These are phyloP conservation scores for Anthophora plumipes DNA, from an alignment of 2,888 invertebrate genomes.

Conservation along the genomic window DNA sequence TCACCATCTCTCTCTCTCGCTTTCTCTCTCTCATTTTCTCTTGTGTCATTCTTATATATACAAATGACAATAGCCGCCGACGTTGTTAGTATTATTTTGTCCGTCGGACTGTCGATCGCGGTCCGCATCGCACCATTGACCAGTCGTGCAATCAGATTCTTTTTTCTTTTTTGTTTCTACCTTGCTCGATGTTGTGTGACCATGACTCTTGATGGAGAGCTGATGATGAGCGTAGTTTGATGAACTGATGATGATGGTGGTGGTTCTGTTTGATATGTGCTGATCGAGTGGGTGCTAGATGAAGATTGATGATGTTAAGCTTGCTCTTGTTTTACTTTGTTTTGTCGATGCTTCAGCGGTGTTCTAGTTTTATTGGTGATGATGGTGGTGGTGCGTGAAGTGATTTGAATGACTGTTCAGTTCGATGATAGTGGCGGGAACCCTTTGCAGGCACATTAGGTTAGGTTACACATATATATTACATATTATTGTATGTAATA, in stretches of 20 bases:
- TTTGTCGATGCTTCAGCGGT: not conserved
- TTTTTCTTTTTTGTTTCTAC: not conserved
- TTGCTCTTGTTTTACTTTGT: too few species aligned
- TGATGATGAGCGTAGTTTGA: not conserved
- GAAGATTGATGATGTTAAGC: not conserved
- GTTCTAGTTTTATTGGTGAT: not conserved
- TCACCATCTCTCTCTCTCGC: not conserved
- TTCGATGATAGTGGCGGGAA: not conserved
- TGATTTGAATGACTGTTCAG: too few species aligned
- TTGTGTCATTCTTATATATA: not conserved
- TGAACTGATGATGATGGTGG: not conserved
- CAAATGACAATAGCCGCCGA: not conserved
- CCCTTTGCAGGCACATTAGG: too few species aligned
- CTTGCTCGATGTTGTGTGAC: not conserved
- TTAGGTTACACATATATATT: too few species aligned
- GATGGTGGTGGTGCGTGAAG: not conserved
- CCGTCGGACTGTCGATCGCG: slow-evolving; percentile 23
- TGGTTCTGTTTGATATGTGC: not conserved
- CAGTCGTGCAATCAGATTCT: slow-evolving; percentile 62
- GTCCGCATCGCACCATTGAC: slow-evolving; percentile 83
- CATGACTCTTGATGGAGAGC: not conserved
- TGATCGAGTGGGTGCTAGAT: not conserved
- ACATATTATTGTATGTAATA: too few species aligned
- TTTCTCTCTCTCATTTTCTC: not conserved
- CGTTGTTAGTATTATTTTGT: slow-evolving; percentile 37